Evolutionary conservation across 2,797 vertebrate species (phyloP).

Genomic region (Malacoctenus gilli): DNA sequence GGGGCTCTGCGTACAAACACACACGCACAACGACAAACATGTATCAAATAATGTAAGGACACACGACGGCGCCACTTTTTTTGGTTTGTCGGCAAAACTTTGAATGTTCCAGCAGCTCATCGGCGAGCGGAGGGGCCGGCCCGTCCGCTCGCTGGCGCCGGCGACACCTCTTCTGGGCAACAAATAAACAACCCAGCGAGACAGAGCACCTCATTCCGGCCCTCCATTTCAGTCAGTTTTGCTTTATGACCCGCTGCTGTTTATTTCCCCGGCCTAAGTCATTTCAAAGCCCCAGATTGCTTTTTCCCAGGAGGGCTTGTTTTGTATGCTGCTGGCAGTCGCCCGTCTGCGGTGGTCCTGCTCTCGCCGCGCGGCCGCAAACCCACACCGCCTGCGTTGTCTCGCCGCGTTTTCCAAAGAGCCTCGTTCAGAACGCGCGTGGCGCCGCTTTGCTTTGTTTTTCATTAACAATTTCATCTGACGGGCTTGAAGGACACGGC

Average conservation of each 20-base stretch:
- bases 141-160: constrained; percentile 21
- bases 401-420: neutral
- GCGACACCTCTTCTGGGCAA: constrained; percentile 32
- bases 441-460: neutral
- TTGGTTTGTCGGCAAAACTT: constrained; percentile 20
- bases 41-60: neutral
- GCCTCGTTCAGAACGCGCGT: constrained; percentile 14
- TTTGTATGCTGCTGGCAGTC: constrained; percentile 65
- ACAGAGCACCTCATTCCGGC: constrained; percentile 52
- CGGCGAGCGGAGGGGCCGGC: constrained; percentile 29
- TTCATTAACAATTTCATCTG: constrained; percentile 31
- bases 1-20: constrained; percentile 76
- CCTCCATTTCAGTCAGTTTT: constrained; percentile 57
- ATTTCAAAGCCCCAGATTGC: constrained; percentile 64
- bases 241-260: constrained; percentile 68
- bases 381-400: constrained; percentile 26
- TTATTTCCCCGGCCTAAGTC: constrained; percentile 62
- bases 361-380: constrained; percentile 16
- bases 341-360: constrained; percentile 34
- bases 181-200: constrained; percentile 59
- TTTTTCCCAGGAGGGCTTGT: constrained; percentile 67
- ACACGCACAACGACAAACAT: constrained; percentile 2
- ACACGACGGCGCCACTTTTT: neutral
- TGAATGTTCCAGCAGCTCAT: constrained; percentile 44
- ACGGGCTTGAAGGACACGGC: neutral